These are phyloP conservation scores for Cosmia trapezina DNA, from an alignment of 2,888 invertebrate genomes.

Conservation along the genomic window DNA sequence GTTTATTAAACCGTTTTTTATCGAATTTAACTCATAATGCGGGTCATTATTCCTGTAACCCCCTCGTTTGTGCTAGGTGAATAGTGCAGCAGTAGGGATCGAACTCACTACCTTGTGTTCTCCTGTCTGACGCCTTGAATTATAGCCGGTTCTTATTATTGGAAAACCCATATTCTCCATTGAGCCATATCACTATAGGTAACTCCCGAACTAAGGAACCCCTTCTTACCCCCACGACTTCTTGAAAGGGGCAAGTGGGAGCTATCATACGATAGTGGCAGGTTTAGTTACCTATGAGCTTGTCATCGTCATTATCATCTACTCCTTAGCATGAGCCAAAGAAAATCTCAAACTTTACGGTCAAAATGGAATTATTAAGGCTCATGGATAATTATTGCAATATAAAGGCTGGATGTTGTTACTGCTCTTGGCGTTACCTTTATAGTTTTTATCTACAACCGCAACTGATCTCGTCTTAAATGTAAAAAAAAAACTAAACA, in stretches of 20 bases:
- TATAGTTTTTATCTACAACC: not conserved
- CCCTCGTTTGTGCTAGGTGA: not conserved
- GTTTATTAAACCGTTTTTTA: not conserved
- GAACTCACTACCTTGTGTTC: not conserved
- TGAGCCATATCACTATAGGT: not conserved
- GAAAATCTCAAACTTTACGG: not conserved
- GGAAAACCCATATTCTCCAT: not conserved
- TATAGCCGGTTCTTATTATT: not conserved
- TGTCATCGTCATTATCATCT: not conserved
- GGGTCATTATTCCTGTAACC: constrained; percentile 6
- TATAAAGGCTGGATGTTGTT: not conserved
- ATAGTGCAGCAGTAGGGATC: not conserved
- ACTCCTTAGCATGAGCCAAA: not conserved
- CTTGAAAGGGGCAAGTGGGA: not conserved
- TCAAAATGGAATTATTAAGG: not conserved
- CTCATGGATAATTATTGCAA: not conserved
- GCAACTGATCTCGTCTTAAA: not conserved
- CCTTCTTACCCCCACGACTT: no score
- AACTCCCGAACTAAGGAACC: not conserved
- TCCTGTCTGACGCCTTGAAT: not conserved
- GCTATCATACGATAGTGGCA: not conserved
- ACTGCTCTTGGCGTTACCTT: not conserved
- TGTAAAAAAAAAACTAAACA: not conserved
- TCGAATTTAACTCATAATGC: not conserved
- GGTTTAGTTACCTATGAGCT: not conserved